These are phyloP conservation scores for Hypercompe scribonia DNA, from an alignment of 2,888 invertebrate genomes.

Conservation along the genomic window DNA sequence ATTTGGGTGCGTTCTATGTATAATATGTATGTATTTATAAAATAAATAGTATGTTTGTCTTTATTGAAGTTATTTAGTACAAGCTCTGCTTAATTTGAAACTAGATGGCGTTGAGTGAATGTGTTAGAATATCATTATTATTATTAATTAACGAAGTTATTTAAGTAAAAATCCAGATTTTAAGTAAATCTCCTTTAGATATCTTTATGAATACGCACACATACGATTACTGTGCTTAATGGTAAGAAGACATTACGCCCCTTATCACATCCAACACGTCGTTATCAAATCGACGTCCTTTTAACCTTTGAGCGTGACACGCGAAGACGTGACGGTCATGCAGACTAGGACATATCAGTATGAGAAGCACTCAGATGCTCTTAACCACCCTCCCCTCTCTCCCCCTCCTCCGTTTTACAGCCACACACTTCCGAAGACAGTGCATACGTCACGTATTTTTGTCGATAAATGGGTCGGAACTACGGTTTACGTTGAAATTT, in stretches of 20 bases:
- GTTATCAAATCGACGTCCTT: not conserved
- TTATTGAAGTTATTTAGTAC: no score
- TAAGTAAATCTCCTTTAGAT: no score
- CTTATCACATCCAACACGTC: not conserved
- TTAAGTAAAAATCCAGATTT: not conserved
- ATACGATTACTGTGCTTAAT: not conserved
- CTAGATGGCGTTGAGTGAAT: no score
- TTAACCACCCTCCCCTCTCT: not conserved
- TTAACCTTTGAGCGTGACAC: not conserved
- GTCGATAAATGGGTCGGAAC: conserved; percentile 44
- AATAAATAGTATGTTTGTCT: no score
- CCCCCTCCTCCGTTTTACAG: not conserved
- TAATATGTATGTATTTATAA: no score
- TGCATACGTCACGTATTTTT: conserved; percentile 31
- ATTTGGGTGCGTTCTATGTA: no score
- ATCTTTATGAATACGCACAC: no score
- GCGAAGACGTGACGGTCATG: conserved; percentile 1
- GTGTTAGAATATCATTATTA: no score
- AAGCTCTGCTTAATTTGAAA: no score
- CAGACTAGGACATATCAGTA: not conserved
- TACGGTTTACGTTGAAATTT: conserved; percentile 11
- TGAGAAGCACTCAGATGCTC: not conserved
- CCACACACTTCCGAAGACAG: conserved; percentile 19
- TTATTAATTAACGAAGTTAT: no score
- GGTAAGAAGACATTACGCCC: not conserved